Base-by-base conservation (phyloP, 30 jellyfish, hydroid and myxozoan species). In the Clytia hemisphaerica region DNA sequence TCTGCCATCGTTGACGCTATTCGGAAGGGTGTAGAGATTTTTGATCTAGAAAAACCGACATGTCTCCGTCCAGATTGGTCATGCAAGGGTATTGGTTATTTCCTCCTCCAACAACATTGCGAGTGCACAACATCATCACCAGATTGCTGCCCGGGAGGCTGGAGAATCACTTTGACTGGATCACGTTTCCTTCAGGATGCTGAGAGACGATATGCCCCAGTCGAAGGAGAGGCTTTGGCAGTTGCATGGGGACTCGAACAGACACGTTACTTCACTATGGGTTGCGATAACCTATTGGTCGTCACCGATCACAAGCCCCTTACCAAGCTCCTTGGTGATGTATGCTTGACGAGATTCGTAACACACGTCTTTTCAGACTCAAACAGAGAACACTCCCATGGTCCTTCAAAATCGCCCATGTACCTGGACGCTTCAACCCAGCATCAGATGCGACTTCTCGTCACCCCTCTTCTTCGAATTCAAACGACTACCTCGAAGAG, bases 261-360 rank as follows among this genome's bases (percentile, higher is more conserved):
- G 67, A 61, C 75, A 25, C 37, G 70, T 4, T 57, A 57, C 28
- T 57, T 57, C 51, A 57, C 70, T 4, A 35, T 2, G 3, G 57
- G 54, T 21, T 57, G 57, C 44, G 70, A 3, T 29, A 29, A 3
- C 54, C 54, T 57, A 3, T 25, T 57, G 5, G 14, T 57, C 70
- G 70, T 57, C 57, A 57, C 70, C 37, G 70, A 57, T 14, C 70
- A 14, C 32, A 57, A 57, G 54, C 70, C 70, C 70, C 70, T 57
- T 3, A 57, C 70, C 3, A 57, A 57, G 70, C 3, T 57, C 70
- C 44, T 57, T 6, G 60, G 60, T 46, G 60, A 46, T 46, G 60
- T 46, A 46, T 46, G 60, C 60, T 46, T 3, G 60, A 46, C 60
- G 60, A 46, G 24, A 46, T 46, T 46, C 3, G 9, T 2, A 57